These are phyloP conservation scores for Prosopocoilus inquinatus DNA, from an alignment of 2,888 invertebrate genomes.

Conservation along the genomic window DNA sequence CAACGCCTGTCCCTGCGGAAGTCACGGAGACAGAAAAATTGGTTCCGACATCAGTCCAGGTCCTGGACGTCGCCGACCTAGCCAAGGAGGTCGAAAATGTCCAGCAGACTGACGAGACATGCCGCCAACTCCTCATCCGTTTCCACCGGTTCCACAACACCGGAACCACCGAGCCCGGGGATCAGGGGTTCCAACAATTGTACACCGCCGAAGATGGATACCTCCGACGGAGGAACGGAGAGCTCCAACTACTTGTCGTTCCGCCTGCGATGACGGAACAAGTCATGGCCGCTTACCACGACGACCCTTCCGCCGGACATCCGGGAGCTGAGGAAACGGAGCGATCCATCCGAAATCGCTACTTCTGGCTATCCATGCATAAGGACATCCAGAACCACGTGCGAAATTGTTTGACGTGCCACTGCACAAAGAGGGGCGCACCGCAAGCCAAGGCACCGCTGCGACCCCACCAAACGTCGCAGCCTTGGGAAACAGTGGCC, in stretches of 20 bases:
- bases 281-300: conserved; percentile 12
- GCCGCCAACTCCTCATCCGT: neutral
- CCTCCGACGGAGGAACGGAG: neutral
- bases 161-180: neutral
- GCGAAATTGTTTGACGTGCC: conserved; percentile 12
- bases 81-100: neutral
- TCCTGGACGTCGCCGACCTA: neutral
- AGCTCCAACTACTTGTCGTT: neutral
- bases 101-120: neutral
- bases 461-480: conserved; percentile 7
- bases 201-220: neutral
- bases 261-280: neutral
- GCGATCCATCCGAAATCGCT: conserved; percentile 8
- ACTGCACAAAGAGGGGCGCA: conserved; percentile 4
- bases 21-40: neutral
- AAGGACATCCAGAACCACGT: conserved; percentile 26
- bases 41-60: neutral
- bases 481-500: conserved; percentile 11
- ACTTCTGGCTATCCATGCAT: neutral
- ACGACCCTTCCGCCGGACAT: conserved; percentile 20
- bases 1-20: neutral
- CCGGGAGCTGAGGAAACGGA: conserved; percentile 29
- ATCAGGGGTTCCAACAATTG: neutral
- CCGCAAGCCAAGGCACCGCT: conserved; percentile 3
- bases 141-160: neutral